Base-by-base conservation (phyloP, 35 echinoderm and acorn worm species). In the Heliocidaris erythrogramma region DNA sequence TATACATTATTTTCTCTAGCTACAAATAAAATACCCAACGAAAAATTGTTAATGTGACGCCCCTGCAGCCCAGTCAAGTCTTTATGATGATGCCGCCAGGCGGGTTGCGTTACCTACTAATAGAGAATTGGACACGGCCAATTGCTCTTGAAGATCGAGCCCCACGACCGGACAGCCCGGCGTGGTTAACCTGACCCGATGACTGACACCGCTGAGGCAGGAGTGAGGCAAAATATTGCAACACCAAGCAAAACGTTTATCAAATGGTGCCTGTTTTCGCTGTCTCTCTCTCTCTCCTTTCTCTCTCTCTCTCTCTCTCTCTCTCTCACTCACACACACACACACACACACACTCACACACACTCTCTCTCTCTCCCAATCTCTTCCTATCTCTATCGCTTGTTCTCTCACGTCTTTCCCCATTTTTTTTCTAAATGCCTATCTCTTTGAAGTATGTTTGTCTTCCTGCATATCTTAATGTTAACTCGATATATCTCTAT, bases 31-130 rank as follows among this genome's bases (percentile, higher is more conserved):
- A n/a, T 27, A 78, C 27, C 65, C 65, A 42, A 42, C 35, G 35
- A 42, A 42, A 42, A 42, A 42, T 42, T 42, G 35, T 42, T 42
- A 42, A 42, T n/a, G 65, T 8, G 18, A 7, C 8, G 65, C 27
- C 65, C 65, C 9, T 11, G 52, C 14, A 56, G 10, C 52, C 52
- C 52, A 56, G 65, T 78, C 7, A 78, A 69, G 27, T 78, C 65
- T 78, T 78, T 78, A 5, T 78, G 27, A 7, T 27, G 65, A 78
- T 32, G 87, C 87, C 47, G 87, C 87, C 32, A 42, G 87, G 31
- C 87, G 87, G 91, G 48, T 92, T 59, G 31, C 14, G 91, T 92
- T 92, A 48, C 91, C 31, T 49, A n/a, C 91, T 92, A 92, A 92
- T 92, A 92, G 91, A 5, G 29, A 52, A 30, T 49, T 59, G 91